A percentile compares a stretch with the other conserved stretches of the same genome.
phyloP scores from a whole-genome alignment of 2,113 vertebrate genomes.

The Lucifuga dentata region DNA sequence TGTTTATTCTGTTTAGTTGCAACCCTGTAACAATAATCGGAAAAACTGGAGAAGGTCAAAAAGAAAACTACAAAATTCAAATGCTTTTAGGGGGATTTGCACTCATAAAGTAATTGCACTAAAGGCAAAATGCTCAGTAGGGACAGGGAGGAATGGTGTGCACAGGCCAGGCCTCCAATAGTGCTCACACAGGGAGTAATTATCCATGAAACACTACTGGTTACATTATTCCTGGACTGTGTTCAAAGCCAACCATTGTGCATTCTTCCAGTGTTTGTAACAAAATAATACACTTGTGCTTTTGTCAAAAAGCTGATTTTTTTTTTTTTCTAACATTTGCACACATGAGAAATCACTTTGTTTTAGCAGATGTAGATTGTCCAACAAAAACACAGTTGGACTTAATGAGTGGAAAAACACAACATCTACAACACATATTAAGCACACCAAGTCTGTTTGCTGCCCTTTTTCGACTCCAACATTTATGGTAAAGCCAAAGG shows the following conservation, averaged over 20 bases:
- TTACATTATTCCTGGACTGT: constrained; percentile 59
- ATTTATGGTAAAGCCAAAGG: neutral
- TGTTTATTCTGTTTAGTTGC: neutral
- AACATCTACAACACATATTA: too few relatives aligned
- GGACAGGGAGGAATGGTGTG: neutral
- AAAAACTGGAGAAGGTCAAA: neutral
- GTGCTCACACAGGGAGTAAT: constrained; percentile 61
- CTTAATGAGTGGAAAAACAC: neutral
- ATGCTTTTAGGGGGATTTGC: constrained; percentile 4
- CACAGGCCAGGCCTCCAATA: constrained; percentile 15
- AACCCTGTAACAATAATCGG: neutral
- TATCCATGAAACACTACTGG: constrained; percentile 57
- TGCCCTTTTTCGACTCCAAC: too few relatives aligned
- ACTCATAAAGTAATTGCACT: neutral
- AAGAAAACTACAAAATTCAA: constrained; percentile 11
- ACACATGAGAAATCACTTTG: neutral
- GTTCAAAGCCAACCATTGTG: constrained; percentile 51
- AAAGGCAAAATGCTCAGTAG: constrained; percentile 16
- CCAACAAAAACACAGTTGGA: neutral
- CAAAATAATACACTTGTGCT: constrained; percentile 35
- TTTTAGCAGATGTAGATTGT: constrained; percentile 1
- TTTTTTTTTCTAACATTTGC: constrained; percentile 23
- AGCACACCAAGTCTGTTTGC: neutral
- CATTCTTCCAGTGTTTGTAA: constrained; percentile 56
- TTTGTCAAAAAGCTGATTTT: constrained; percentile 39